Evolutionary conservation across 2,113 vertebrate species (phyloP), one percentile per base, ranked within the genome.

Genomic region (Cololabis saira): DNA sequence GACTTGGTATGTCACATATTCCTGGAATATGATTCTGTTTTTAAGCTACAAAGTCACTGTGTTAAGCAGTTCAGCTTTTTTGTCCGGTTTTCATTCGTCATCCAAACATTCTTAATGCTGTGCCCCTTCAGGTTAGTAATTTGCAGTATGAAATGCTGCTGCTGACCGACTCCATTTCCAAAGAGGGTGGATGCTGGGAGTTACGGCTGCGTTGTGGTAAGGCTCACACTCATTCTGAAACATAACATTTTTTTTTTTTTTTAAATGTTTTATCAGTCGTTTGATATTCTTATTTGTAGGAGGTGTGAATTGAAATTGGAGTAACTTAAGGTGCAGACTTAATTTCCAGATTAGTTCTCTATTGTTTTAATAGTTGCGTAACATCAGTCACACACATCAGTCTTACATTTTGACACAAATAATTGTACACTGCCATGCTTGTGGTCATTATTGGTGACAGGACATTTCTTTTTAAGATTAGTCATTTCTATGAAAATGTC

Each of bases 71-170:
- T 57, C 14, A 37, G 24, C 10, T 57, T 30, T 60, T 19, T n/a
- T 21, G 3, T 47, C 16, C 5, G 22, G 54, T 30, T 19, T 54
- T 18, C 0, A 5, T 8, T 47, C 30, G 61, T 63, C 5, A 43
- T 80, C 16, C 49, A 0, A 41, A 57, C 24, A 0, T 61, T 5
- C 17, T 50, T 2, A 50, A 1, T 37, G 54, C 9, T 19, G 79
- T 71, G n/a, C n/a, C 42, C 50, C 56, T n/a, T 61, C 86, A 99
- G 98, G 98, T 98, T 1, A 98, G 97, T 89, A 95, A 96, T 86
- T 95, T 99, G 58, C 97, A 98, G 88, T 99, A 98, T 21, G 98
- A 99, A 69, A 99, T 99, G 97, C 85, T 98, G 85, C 90, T 99
- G 59, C 92, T 99, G 37, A 99, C 97, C 0, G 97, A 99, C 78